phyloP scores from a whole-genome alignment of 2,797 vertebrate species.

The Muraenolepis orangiensis region DNA sequence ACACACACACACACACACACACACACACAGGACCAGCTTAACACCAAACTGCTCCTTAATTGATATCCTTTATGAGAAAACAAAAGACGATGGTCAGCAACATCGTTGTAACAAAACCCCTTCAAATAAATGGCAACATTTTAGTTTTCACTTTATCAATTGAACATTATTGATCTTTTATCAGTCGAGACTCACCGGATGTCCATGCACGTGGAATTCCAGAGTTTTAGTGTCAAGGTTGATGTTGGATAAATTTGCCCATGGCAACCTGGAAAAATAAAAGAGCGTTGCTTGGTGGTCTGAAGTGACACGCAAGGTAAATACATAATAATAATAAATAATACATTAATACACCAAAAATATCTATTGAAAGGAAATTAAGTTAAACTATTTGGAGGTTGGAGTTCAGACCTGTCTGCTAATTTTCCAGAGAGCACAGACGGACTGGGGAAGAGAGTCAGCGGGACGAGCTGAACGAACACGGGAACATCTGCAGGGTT shows the following conservation, averaged over 20 bases:
- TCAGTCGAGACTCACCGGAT: constrained; percentile 74
- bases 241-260: constrained; percentile 83
- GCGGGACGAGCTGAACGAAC: constrained; percentile 87
- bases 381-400: background rate
- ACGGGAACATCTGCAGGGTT: constrained; percentile 92
- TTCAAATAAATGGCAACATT: background rate
- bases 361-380: background rate
- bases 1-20: background rate
- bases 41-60: too few relatives aligned
- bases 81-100: too few relatives aligned
- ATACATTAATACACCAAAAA: too few relatives aligned
- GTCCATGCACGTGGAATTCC: constrained; percentile 92
- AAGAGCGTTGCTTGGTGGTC: background rate
- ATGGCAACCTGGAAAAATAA: constrained; percentile 79
- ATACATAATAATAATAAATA: too few relatives aligned
- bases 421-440: constrained; percentile 85
- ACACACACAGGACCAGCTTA: background rate
- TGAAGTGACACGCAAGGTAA: too few relatives aligned
- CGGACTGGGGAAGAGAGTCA: constrained; percentile 89
- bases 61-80: too few relatives aligned
- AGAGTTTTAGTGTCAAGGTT: constrained; percentile 82
- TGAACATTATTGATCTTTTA: background rate
- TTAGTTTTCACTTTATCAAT: background rate
- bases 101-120: background rate
- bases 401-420: constrained; percentile 78